Percentiles rank a stretch among this genome's conserved stretches.
Conservation (phyloP, 2,888 invertebrate genomes). For the Zelleria hepariella region DNA sequence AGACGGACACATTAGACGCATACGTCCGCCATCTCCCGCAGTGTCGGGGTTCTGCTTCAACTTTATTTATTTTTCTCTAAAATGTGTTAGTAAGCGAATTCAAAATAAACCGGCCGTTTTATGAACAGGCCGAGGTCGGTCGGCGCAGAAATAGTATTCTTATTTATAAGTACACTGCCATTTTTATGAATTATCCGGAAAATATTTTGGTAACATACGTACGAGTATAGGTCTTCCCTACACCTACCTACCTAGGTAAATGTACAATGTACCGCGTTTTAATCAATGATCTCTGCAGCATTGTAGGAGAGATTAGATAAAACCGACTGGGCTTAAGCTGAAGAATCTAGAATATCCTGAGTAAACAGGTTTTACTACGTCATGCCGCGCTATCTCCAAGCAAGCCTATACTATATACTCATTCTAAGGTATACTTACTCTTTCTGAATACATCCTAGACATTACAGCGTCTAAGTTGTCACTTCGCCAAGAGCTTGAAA, state of each 20-base stretch:
- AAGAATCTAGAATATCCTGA: not conserved
- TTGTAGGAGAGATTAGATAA: not conserved
- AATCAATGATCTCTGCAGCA: not conserved
- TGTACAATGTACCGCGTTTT: too few relatives aligned
- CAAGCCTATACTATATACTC: too few relatives aligned
- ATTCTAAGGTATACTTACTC: too few relatives aligned
- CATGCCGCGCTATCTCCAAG: too few relatives aligned
- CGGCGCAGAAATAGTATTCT: constrained; percentile 33
- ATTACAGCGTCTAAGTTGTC: too few relatives aligned
- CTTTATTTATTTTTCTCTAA: constrained; percentile 29
- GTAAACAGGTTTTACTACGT: not conserved
- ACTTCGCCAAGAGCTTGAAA: too few relatives aligned
- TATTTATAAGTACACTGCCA: constrained; percentile 9
- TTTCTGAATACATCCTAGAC: too few relatives aligned
- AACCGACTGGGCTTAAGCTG: not conserved
- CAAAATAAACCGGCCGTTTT: constrained; percentile 54
- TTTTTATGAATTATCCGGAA: constrained; percentile 7
- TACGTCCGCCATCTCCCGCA: not conserved
- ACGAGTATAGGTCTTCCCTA: too few relatives aligned
- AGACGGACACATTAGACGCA: not conserved
- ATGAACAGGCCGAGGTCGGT: constrained; percentile 48
- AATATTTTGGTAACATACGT: constrained; percentile 4
- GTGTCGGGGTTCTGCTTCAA: not conserved
- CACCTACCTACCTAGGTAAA: too few relatives aligned
- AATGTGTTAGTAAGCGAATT: constrained; percentile 35